Percentiles rank a stretch among this genome's conserved stretches.
phyloP scores from a whole-genome alignment of 2,888 invertebrate species.

The Drosophila diplacantha region DNA sequence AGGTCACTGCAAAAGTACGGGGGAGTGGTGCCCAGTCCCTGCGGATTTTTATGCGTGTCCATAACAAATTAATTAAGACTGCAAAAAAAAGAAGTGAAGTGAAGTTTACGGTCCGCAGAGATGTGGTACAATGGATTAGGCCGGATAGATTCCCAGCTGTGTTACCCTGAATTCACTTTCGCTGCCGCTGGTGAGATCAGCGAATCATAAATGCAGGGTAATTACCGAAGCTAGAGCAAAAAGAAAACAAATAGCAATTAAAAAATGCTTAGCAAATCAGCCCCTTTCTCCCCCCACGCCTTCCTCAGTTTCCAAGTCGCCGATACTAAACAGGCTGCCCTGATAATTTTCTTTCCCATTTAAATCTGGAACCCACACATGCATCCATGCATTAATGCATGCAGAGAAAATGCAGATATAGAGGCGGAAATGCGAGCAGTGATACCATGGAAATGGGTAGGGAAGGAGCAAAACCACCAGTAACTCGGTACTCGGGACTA shows the following conservation, averaged over 20 bases:
- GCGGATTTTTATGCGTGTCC: conserved; percentile 27
- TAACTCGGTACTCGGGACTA: conserved; percentile 3
- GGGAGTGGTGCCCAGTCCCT: conserved; percentile 12
- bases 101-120: conserved; percentile 24
- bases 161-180: conserved; percentile 19
- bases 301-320: neutral
- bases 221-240: neutral
- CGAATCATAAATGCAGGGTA: conserved; percentile 26
- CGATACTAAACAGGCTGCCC: conserved; percentile 2
- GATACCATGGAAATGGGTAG: conserved; percentile 11
- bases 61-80: conserved; percentile 50
- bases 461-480: conserved; percentile 5
- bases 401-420: conserved; percentile 17
- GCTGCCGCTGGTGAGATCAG: conserved; percentile 18
- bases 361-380: neutral
- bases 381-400: neutral
- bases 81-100: neutral
- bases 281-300: neutral
- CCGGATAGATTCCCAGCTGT: conserved; percentile 3
- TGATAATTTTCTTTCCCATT: conserved; percentile 19
- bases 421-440: conserved; percentile 25
- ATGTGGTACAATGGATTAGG: conserved; percentile 14
- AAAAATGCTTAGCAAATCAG: conserved; percentile 1
- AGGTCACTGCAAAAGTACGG: conserved; percentile 15
- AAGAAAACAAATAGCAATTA: conserved; percentile 4